Conservation (phyloP, 92 coral and sea anemone genomes). For the Muricea muricata region DNA sequence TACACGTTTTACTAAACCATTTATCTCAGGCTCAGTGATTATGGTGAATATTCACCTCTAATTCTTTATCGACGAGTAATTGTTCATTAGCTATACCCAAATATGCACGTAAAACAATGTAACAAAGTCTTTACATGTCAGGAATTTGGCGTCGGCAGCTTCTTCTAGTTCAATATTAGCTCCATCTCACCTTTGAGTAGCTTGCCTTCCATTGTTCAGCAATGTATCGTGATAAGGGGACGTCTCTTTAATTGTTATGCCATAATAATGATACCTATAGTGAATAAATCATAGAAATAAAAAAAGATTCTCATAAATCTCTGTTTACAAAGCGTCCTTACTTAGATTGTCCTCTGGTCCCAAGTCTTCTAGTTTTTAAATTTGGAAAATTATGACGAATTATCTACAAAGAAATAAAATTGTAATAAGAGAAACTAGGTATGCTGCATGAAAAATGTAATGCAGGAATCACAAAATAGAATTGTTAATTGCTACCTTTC, state of each 20-base stretch:
- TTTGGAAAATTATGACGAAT: constrained; percentile 98
- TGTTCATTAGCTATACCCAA: too few relatives aligned
- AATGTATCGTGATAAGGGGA: constrained; percentile 98
- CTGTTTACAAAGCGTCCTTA: constrained; percentile 52
- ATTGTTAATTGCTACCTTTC: constrained; percentile 73
- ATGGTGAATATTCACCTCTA: too few relatives aligned
- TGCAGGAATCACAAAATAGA: too few relatives aligned
- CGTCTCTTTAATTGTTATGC: constrained; percentile 90
- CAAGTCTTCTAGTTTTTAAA: constrained; percentile 93
- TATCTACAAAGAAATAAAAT: constrained; percentile 62
- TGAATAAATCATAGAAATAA: background rate
- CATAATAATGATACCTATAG: constrained; percentile 95
- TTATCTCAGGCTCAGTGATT: too few relatives aligned
- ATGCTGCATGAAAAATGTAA: too few relatives aligned
- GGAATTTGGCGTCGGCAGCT: too few relatives aligned
- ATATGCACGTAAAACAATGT: too few relatives aligned
- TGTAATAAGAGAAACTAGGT: background rate
- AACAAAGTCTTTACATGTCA: too few relatives aligned
- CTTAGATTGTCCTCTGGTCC: constrained; percentile 99
- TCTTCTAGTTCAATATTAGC: background rate
- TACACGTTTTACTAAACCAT: too few relatives aligned
- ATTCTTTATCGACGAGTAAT: too few relatives aligned
- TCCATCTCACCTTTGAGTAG: constrained; percentile 81
- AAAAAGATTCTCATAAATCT: too few relatives aligned
- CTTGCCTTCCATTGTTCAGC: constrained; percentile 91